These are phyloP conservation scores for Hetaerina americana DNA, from an alignment of 1,140 invertebrate genomes.

Conservation along the genomic window DNA sequence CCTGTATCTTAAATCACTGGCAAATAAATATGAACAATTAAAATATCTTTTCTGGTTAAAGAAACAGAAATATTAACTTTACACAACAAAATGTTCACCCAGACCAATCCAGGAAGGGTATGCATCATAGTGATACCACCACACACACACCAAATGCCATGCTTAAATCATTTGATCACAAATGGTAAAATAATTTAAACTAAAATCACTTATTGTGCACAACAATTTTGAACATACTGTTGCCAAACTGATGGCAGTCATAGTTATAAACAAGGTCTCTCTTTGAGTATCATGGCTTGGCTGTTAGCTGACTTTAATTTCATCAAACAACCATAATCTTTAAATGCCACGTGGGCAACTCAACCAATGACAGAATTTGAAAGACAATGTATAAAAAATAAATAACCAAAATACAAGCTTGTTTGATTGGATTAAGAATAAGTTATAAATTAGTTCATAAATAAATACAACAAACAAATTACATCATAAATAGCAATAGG, in stretches of 20 bases:
- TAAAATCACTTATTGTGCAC: background rate
- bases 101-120: background rate
- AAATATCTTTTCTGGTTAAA: background rate
- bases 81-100: background rate
- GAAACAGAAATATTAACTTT: background rate
- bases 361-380: background rate
- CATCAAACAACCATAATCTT: background rate
- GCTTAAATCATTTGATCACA: background rate
- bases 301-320: too few relatives aligned
- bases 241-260: background rate
- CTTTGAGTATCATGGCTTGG: too few relatives aligned
- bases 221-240: background rate
- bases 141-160: background rate
- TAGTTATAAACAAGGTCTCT: too few relatives aligned
- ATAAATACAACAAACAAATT: background rate
- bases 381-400: slow-evolving; percentile 1
- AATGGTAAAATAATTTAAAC: background rate
- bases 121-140: background rate
- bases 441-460: background rate
- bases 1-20: background rate
- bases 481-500: background rate
- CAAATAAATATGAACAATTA: background rate
- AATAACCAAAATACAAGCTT: background rate
- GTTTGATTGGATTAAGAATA: background rate
- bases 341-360: background rate